Base-by-base conservation (phyloP, 1,140 invertebrate genomes). In the Neodiprion pinetum region DNA sequence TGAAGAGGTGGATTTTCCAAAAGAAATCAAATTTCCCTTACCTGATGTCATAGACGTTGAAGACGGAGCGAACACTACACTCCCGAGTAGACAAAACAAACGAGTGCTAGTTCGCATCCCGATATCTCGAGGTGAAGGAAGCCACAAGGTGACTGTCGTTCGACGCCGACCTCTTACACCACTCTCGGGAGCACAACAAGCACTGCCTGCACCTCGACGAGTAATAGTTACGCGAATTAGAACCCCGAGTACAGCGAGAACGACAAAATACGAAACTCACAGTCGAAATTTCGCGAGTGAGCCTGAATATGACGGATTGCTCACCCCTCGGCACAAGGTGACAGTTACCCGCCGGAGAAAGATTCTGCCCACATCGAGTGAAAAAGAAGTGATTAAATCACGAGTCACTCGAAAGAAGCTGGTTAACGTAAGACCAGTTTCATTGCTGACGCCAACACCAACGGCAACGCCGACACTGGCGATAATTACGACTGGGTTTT, bases 401-500 rank as follows among this genome's bases (percentile, higher is more conserved):
- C 81, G 85, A 76, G 78, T 88, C 1, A 88, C 86, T 9, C 82
- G 87, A 8, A 88, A 87, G 48, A 88, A 87, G 76, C 71, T 88
- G 9, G 75, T 89, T 4, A 81, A 79, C 1, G 83, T 88, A 10
- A 81, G 87, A 76, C 87, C 87, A 10, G 74, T 89, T 12, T 75
- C 80, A n/a, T 70, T 77, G 70, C 81, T 83, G 7, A 84, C 85
- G 0, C 80, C 86, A 1, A 85, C 82, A 9, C 75, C 79, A 14
- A 69, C 77, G 70, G 80, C 84, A 7, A 84, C 85, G 0, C 80
- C 86, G 1, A 85, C 82, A 8, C 80, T 85, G 28, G 83, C 86
- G 17, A 86, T 89, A 65, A 89, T 89, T 7, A 89, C 88, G 0
- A 84, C 88, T 40, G 87, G 87, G 28, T 89, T 89, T 75, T 89